Evolutionary conservation across 2,888 invertebrate genomes (phyloP), one percentile per base, ranked within the genome.

Genomic region (Hermodice carunculata): DNA sequence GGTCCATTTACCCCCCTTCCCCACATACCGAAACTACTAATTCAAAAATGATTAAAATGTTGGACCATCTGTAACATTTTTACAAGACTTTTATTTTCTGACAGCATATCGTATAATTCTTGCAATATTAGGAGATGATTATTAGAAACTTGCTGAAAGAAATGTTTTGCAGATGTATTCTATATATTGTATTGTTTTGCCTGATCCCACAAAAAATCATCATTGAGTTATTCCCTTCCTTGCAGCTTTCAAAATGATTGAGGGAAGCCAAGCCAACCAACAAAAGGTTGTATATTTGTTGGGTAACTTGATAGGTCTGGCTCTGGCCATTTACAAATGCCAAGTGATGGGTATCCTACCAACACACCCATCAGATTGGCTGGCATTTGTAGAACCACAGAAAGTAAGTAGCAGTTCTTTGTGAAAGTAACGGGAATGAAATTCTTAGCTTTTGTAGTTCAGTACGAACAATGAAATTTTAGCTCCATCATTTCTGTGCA

Each of bases 261-360:
- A 96, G 87, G 96, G 96, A 29, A 92, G 93, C 43, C 95, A 94
- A 86, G 94, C 95, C 0, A 89, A 91, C 43, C 91, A 94, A 1
- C 98, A 98, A 87, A 97, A 96, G 83, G 90, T 96, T 76, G 94
- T 96, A 1, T 98, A 95, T 85, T 90, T 96, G 73, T 88, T 98
- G 76, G 98, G 98, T 6, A 98, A 98, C 86, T 87, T 97, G 74
- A 92, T 95, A 0, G 96, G 96, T 85, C 91, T 98, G 68, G 91
- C 91, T 0, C 86, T 98, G 74, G 98, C 98, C 28, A 88, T 98
- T 43, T 98, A 98, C 85, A 98, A 98, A 87, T 98, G 98, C 85
- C 96, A 98, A 81, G 95, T 95, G 69, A 98, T 98, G 97, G 98
- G 98, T 1, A 86, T 98, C 29, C 87, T 98, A 60, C 98, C 98